Percentiles rank a stretch among this genome's conserved stretches.
Evolutionary conservation across 2,113 vertebrate genomes (phyloP).

Genomic region (Zosterops lateralis): DNA sequence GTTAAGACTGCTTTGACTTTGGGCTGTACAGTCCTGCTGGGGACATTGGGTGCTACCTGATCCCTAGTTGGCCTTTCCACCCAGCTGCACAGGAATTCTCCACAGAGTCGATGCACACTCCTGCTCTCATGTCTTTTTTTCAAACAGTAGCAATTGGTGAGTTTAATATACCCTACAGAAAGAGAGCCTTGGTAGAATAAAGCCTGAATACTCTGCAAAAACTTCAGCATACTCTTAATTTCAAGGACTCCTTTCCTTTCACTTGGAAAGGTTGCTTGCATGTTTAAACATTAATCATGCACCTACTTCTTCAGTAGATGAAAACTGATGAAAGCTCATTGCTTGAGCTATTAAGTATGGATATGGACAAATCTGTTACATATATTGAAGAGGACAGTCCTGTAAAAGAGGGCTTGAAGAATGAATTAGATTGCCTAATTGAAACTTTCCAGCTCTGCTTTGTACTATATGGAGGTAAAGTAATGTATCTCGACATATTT

Average conservation of each 20-base stretch:
- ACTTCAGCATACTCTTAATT: background rate
- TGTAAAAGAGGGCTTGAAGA: background rate
- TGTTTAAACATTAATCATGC: background rate
- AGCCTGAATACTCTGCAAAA: background rate
- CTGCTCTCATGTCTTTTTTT: background rate
- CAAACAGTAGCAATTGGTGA: background rate
- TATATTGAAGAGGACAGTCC: slow-evolving; percentile 1
- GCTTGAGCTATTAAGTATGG: background rate
- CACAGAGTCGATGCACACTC: rapidly evolving
- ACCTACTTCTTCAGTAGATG: background rate
- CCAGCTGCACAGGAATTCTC: rapidly evolving
- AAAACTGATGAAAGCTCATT: slow-evolving; percentile 13
- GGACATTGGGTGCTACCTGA: background rate
- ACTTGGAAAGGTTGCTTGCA: background rate
- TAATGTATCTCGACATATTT: background rate
- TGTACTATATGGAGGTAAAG: background rate
- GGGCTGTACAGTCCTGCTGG: background rate
- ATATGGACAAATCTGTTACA: background rate
- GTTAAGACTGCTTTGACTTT: background rate
- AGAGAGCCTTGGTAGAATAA: background rate
- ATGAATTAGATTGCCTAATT: background rate
- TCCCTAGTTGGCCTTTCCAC: background rate
- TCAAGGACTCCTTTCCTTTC: slow-evolving; percentile 19
- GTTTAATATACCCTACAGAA: background rate
- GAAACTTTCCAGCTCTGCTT: background rate